Evolutionary conservation across 2,888 invertebrate genomes (phyloP).

Genomic region (Cryptus viduatorius): DNA sequence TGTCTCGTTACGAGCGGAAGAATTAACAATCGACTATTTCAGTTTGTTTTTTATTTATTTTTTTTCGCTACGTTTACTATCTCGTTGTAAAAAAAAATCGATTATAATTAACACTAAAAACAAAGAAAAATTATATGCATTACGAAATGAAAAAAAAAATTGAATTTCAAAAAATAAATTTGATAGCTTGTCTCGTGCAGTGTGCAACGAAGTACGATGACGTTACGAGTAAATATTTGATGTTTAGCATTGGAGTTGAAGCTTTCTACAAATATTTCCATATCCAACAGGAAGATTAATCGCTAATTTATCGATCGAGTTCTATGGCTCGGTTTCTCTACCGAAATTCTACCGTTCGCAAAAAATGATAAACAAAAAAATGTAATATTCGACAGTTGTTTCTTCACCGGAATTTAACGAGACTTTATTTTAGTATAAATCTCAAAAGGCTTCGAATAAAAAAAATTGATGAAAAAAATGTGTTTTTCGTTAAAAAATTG

Average conservation of each 20-base stretch:
- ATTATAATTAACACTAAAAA: constrained; percentile 9
- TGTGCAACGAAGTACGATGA: not conserved
- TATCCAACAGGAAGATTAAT: not conserved
- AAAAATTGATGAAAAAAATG: too few species aligned
- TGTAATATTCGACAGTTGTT: not conserved
- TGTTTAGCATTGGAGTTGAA: not conserved
- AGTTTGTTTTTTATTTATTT: not conserved
- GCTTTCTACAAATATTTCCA: not conserved
- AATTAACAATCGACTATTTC: not conserved
- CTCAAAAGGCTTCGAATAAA: not conserved
- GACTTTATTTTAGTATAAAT: constrained; percentile 4
- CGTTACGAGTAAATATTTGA: not conserved
- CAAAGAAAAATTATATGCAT: not conserved
- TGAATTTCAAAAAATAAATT: not conserved
- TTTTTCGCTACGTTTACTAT: not conserved
- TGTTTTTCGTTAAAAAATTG: not conserved
- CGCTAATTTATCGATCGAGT: not conserved
- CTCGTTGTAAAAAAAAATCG: not conserved
- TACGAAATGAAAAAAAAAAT: not conserved
- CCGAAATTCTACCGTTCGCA: not conserved
- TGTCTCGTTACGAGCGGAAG: not conserved
- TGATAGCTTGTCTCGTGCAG: not conserved
- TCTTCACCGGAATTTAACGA: constrained; percentile 7
- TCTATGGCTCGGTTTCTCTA: not conserved
- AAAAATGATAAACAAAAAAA: not conserved